A percentile compares a stretch with the other conserved stretches of the same genome.
These are phyloP conservation scores for Cheilosia soror DNA, from an alignment of 2,888 invertebrate species.

Conservation along the genomic window DNA sequence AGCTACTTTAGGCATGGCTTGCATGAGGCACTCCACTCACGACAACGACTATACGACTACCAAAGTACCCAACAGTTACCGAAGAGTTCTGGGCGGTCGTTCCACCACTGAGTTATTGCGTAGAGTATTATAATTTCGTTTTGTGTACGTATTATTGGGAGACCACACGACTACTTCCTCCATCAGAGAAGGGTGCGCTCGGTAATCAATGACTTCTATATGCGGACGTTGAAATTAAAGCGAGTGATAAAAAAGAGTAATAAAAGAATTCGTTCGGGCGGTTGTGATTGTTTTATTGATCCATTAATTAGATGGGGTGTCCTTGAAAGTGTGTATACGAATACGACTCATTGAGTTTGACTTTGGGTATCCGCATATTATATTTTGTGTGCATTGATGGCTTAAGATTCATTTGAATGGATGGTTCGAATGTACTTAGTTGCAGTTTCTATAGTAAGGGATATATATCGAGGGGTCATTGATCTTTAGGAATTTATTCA, in stretches of 20 bases:
- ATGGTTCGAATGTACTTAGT: too few species aligned
- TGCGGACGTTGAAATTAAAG: conserved; percentile 37
- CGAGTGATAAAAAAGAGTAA: conserved; percentile 6
- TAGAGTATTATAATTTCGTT: conserved; percentile 26
- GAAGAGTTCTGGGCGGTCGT: conserved; percentile 46
- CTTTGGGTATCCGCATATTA: too few species aligned
- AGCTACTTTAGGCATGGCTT: conserved; percentile 19
- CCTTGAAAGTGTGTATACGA: conserved; percentile 11
- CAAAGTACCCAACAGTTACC: conserved; percentile 7
- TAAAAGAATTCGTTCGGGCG: conserved; percentile 18
- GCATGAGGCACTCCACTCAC: conserved; percentile 49
- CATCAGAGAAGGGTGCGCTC: conserved; percentile 3
- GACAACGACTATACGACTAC: conserved; percentile 25
- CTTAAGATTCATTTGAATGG: too few species aligned
- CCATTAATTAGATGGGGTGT: conserved; percentile 32
- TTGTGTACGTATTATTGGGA: conserved; percentile 12
- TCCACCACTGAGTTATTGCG: conserved; percentile 45
- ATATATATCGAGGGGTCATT: too few species aligned
- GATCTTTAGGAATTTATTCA: too few species aligned
- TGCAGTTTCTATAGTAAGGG: too few species aligned
- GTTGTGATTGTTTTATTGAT: conserved; percentile 37
- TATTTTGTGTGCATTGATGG: too few species aligned
- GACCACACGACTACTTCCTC: conserved; percentile 53
- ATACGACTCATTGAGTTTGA: too few species aligned
- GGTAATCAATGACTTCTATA: conserved; percentile 28